Evolutionary conservation across 2,113 vertebrate species (phyloP).

Genomic region (Rhinolophus ferrumequinum): DNA sequence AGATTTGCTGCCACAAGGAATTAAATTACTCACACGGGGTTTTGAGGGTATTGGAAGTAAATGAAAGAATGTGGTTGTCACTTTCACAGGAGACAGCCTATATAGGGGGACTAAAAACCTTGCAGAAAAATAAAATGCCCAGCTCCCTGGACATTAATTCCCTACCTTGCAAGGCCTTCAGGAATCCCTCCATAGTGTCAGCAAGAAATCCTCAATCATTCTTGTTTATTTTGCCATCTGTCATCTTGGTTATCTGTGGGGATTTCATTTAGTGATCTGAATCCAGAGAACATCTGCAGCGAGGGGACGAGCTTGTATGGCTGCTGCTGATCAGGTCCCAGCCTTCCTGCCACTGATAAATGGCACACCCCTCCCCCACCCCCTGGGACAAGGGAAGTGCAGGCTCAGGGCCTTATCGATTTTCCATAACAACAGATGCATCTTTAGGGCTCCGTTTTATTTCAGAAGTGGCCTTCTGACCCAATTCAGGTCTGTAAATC

Average conservation of each 20-base stretch:
- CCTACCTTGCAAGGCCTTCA: not conserved
- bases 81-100: not conserved
- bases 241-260: constrained; percentile 57
- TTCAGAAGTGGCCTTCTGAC: constrained; percentile 65
- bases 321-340: not conserved
- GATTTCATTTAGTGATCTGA: constrained; percentile 56
- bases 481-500: not conserved
- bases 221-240: constrained; percentile 27
- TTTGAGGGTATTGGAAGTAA: not conserved
- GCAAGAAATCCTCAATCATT: not conserved
- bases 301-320: not conserved
- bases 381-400: constrained; percentile 44
- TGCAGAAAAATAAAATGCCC: not conserved
- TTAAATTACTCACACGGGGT: not conserved
- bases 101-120: not conserved
- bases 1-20: not conserved
- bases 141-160: not conserved
- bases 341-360: constrained; percentile 50
- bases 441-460: constrained; percentile 59
- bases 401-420: constrained; percentile 23
- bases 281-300: not conserved
- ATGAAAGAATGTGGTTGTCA: not conserved
- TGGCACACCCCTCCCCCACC: not conserved
- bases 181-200: not conserved
- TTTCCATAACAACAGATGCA: constrained; percentile 35